phyloP scores from a whole-genome alignment of 2,113 vertebrate species.

The Cynopterus brachyotis region DNA sequence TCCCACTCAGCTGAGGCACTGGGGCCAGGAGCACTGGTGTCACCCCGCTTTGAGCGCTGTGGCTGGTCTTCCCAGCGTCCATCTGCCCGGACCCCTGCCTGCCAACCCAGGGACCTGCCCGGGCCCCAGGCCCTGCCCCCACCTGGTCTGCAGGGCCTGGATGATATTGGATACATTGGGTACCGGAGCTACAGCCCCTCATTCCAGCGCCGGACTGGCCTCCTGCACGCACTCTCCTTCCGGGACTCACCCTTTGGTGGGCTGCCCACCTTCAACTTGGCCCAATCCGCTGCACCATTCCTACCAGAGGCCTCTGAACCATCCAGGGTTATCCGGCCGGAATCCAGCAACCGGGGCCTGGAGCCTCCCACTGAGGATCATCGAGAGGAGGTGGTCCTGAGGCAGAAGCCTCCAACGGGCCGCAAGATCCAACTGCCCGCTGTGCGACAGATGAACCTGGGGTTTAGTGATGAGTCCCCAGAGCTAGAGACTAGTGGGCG shows the following conservation, averaged over 20 bases:
- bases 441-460: conserved; percentile 89
- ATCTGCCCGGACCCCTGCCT: conserved; percentile 70
- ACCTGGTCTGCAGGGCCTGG: conserved; percentile 85
- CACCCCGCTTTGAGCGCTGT: conserved; percentile 84
- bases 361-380: conserved; percentile 70
- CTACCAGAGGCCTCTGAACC: conserved; percentile 48
- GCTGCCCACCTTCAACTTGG: conserved; percentile 86
- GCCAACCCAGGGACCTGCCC: conserved; percentile 71
- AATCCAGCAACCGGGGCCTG: neutral
- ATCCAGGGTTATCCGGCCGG: conserved; percentile 21
- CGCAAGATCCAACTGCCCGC: conserved; percentile 86
- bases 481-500: conserved; percentile 64
- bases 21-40: conserved; percentile 84
- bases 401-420: conserved; percentile 94
- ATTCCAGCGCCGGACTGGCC: conserved; percentile 95
- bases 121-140: conserved; percentile 84
- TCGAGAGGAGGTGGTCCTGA: conserved; percentile 90
- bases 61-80: conserved; percentile 57
- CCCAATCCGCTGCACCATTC: conserved; percentile 67
- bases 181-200: conserved; percentile 98
- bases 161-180: conserved; percentile 89
- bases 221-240: conserved; percentile 94
- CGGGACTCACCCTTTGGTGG: conserved; percentile 93
- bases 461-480: conserved; percentile 85
- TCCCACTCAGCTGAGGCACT: conserved; percentile 91